Conservation (phyloP, 1,140 invertebrate species). For the Zeugodacus cucurbitae region DNA sequence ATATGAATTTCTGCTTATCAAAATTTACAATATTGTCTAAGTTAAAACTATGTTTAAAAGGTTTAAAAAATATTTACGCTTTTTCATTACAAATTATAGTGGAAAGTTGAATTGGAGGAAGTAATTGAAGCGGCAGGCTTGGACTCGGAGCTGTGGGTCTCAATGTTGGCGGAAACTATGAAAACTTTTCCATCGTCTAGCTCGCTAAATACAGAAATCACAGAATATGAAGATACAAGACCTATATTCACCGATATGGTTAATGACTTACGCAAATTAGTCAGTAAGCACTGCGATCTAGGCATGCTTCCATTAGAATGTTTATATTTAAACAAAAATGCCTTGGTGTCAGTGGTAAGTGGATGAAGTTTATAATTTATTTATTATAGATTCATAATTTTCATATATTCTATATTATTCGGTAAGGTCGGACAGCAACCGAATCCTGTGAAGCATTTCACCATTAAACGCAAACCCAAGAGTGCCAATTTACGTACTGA, state of each 20-base stretch:
- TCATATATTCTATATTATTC: background rate
- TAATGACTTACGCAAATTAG: slow-evolving; percentile 84
- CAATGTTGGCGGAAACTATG: slow-evolving; percentile 95
- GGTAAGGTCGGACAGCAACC: slow-evolving; percentile 72
- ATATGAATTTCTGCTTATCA: background rate
- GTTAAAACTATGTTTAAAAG: background rate
- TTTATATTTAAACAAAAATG: slow-evolving; percentile 95
- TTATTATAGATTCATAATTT: slow-evolving; percentile 16
- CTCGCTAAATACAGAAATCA: slow-evolving; percentile 86
- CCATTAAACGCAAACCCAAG: slow-evolving; percentile 94
- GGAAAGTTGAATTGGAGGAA: slow-evolving; percentile 91
- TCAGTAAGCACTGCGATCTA: slow-evolving; percentile 87
- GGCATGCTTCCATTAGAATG: slow-evolving; percentile 94
- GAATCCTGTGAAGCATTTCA: slow-evolving; percentile 88
- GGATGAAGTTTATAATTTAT: background rate
- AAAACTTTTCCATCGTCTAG: slow-evolving; percentile 91
- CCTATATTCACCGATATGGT: slow-evolving; percentile 92
- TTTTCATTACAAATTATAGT: slow-evolving; percentile 70
- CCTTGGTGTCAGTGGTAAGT: slow-evolving; percentile 86
- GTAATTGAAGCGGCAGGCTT: slow-evolving; percentile 91
- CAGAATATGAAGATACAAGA: slow-evolving; percentile 85
- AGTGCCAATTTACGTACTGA: slow-evolving; percentile 90
- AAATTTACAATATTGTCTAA: background rate
- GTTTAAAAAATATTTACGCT: background rate
- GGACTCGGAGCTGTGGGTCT: slow-evolving; percentile 96